Base-by-base conservation (phyloP, 2,888 invertebrate species). In the Philereme transversata region DNA sequence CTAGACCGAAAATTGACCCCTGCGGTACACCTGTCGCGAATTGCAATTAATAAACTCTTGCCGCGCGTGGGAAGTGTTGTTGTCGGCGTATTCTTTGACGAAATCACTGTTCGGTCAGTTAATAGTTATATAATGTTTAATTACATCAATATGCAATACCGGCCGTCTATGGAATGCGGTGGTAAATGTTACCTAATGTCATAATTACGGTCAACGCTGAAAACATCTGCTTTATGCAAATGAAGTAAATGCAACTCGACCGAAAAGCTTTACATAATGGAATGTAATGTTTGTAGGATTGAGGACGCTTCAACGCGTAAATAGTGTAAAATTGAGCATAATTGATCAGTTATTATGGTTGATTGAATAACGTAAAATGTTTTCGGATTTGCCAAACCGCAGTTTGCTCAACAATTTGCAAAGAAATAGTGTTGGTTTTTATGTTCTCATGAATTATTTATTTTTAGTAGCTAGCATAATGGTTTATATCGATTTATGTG, bases 1-100 rank as follows among this genome's bases (percentile, higher is more conserved):
- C 68, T 69, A 74, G 74, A 65, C 72, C 70, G 70, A 77, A 70
- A 67, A 60, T 53, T 84, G 87, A 88, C 86, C 87, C 77, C 78
- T 74, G 79, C 54, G 71, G 79, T 71, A 75, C 83, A 87, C 83
- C 83, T 82, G 83, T 75, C 74, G 65, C 69, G 64, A 55, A 52
- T 56, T 34, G 49, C 35, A 41, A 53, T 63, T 51, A 63, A 57
- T 62, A 53, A 47, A 36, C n/a, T 4, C 35, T 51, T 54, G 33
- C 22, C 33, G 10, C 41, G 45, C 10, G 34, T 5, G 38, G 11
- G 47, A 50, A 35, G 45, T 34, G 45, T 45, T 50, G 10, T 5
- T 43, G 40, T 50, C 36, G 45, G 60, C 10, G 34, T 40, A 47
- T 48, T 46, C 51, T 57, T 57, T 53, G 46, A 47, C 43, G 36